A percentile compares a stretch with the other conserved stretches of the same genome.
These are phyloP conservation scores for Oenanthe oenanthe DNA, from an alignment of 2,113 vertebrate species.

Conservation along the genomic window DNA sequence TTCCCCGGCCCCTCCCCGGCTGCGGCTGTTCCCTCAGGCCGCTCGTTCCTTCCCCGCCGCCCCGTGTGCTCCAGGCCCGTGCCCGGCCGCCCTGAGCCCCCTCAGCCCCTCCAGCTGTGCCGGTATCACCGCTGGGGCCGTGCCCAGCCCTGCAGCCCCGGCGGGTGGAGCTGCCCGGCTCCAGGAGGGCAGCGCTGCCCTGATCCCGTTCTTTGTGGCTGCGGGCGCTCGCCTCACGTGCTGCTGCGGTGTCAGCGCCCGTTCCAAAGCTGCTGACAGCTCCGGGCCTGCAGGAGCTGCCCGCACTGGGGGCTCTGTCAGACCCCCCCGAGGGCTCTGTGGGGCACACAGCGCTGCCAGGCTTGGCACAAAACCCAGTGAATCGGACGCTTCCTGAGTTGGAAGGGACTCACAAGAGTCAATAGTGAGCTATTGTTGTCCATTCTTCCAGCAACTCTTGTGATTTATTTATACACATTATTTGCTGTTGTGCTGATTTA, in stretches of 20 bases:
- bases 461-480: neutral
- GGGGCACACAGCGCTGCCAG: neutral
- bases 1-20: too few species aligned
- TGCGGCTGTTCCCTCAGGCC: too few species aligned
- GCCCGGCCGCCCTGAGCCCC: too few species aligned
- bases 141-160: too few species aligned
- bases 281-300: neutral
- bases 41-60: too few species aligned
- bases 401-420: neutral
- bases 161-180: neutral
- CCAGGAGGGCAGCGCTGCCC: neutral
- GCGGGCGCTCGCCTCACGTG: neutral
- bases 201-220: neutral
- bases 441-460: neutral
- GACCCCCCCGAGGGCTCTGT: neutral
- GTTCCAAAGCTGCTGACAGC: neutral
- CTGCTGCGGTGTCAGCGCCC: neutral
- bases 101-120: neutral
- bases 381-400: neutral
- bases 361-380: neutral
- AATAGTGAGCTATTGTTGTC: neutral
- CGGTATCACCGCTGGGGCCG: rapidly evolving
- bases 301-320: rapidly evolving
- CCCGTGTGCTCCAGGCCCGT: too few species aligned
- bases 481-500: neutral